phyloP scores from a whole-genome alignment of 1,140 invertebrate genomes.

The Pachypeltis micranthus region DNA sequence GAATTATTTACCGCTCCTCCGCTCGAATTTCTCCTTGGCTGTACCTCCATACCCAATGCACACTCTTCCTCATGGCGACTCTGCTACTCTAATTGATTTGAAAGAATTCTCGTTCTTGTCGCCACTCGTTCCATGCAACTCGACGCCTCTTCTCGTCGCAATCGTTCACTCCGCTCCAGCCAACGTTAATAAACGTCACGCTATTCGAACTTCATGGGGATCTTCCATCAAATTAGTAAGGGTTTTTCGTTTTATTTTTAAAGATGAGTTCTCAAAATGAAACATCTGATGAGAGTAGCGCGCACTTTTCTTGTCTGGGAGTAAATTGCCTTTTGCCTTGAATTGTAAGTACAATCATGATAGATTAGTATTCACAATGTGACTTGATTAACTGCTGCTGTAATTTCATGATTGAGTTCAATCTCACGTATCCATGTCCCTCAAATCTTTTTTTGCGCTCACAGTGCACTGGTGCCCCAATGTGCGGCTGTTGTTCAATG shows the following conservation, averaged over 20 bases:
- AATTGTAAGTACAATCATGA: too few relatives aligned
- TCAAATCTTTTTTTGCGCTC: too few relatives aligned
- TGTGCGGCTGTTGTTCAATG: too few relatives aligned
- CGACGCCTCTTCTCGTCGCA: slow-evolving; percentile 38
- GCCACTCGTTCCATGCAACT: neutral
- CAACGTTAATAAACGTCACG: slow-evolving; percentile 45
- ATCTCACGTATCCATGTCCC: too few relatives aligned
- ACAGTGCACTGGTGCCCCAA: too few relatives aligned
- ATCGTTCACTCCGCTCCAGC: slow-evolving; percentile 54
- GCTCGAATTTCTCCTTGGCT: neutral
- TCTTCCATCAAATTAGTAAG: slow-evolving; percentile 35
- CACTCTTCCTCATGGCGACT: neutral
- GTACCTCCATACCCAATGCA: neutral
- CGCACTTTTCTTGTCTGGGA: too few relatives aligned
- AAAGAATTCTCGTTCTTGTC: slow-evolving; percentile 8
- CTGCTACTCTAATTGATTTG: neutral
- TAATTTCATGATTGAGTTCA: too few relatives aligned
- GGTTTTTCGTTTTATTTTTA: neutral
- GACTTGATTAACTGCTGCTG: too few relatives aligned
- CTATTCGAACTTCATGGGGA: slow-evolving; percentile 58
- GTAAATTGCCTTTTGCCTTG: neutral
- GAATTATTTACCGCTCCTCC: neutral
- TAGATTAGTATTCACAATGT: too few relatives aligned
- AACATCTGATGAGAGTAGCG: too few relatives aligned
- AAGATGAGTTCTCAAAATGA: too few relatives aligned